Evolutionary conservation across 2,113 vertebrate species (phyloP).

Genomic region (Solea senegalensis): DNA sequence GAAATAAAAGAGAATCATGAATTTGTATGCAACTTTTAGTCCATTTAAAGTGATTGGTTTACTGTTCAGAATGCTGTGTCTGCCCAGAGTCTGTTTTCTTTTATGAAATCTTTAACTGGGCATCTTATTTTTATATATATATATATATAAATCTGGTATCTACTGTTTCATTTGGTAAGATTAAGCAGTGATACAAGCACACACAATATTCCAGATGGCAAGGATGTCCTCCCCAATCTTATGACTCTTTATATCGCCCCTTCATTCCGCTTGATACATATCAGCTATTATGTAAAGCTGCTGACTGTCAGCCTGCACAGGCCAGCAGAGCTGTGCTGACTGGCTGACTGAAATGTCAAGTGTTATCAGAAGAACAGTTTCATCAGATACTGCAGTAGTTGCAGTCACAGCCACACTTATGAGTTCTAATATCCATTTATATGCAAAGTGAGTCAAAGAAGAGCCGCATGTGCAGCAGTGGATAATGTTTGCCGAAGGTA

Average conservation of each 20-base stretch:
- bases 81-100: too few species aligned
- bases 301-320: conserved; percentile 14
- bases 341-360: conserved; percentile 57
- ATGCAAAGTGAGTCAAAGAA: conserved; percentile 5
- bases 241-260: neutral
- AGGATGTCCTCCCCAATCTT: conserved; percentile 31
- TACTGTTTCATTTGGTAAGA: conserved; percentile 13
- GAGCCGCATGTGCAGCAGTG: neutral
- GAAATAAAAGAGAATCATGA: too few species aligned
- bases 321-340: conserved; percentile 27
- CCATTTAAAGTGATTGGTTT: too few species aligned
- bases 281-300: conserved; percentile 58
- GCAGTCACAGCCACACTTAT: neutral
- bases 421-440: neutral
- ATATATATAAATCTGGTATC: too few species aligned
- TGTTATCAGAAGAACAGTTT: conserved; percentile 30
- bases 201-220: conserved; percentile 1
- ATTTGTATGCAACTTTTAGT: too few species aligned
- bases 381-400: conserved; percentile 41
- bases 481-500: neutral
- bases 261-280: conserved; percentile 38
- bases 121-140: neutral
- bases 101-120: conserved; percentile 56
- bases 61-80: too few species aligned
- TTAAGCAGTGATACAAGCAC: neutral